Evolutionary conservation across 2,888 invertebrate genomes (phyloP).

Genomic region (Cosmorhoe ocellata): DNA sequence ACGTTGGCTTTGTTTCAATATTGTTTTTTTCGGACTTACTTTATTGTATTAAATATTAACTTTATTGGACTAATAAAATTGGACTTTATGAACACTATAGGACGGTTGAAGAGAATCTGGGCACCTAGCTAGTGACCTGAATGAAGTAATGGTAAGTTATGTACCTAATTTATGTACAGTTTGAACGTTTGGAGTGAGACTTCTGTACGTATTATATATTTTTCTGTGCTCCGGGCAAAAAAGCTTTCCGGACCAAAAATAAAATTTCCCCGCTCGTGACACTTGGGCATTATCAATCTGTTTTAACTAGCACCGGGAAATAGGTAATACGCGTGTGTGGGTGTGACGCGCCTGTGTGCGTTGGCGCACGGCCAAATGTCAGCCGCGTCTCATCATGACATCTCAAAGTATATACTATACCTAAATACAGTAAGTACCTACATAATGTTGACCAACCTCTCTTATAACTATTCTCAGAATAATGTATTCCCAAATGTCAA

Average conservation of each 20-base stretch:
- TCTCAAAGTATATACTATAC: neutral
- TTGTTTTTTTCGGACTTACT: neutral
- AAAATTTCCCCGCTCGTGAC: conserved; percentile 71
- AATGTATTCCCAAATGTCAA: too few relatives aligned
- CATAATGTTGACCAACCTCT: too few relatives aligned
- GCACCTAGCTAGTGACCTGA: too few relatives aligned
- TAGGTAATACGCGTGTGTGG: conserved; percentile 32
- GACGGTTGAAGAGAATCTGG: too few relatives aligned
- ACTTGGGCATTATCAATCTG: conserved; percentile 79
- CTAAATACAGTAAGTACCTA: too few relatives aligned
- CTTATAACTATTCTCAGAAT: too few relatives aligned
- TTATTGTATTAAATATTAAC: too few relatives aligned
- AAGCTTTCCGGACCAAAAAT: conserved; percentile 63
- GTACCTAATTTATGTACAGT: too few relatives aligned
- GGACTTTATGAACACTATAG: too few relatives aligned
- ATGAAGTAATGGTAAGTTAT: too few relatives aligned
- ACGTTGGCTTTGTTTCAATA: neutral
- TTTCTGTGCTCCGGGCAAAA: conserved; percentile 27
- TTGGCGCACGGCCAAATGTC: conserved; percentile 45
- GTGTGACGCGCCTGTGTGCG: conserved; percentile 10
- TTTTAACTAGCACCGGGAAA: conserved; percentile 68
- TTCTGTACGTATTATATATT: neutral
- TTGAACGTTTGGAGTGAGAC: too few relatives aligned
- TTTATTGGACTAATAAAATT: too few relatives aligned
- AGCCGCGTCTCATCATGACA: conserved; percentile 21